Percentiles rank a stretch among this genome's conserved stretches.
These are phyloP conservation scores for Zonitis immaculata DNA, from an alignment of 2,888 invertebrate species.

Conservation along the genomic window DNA sequence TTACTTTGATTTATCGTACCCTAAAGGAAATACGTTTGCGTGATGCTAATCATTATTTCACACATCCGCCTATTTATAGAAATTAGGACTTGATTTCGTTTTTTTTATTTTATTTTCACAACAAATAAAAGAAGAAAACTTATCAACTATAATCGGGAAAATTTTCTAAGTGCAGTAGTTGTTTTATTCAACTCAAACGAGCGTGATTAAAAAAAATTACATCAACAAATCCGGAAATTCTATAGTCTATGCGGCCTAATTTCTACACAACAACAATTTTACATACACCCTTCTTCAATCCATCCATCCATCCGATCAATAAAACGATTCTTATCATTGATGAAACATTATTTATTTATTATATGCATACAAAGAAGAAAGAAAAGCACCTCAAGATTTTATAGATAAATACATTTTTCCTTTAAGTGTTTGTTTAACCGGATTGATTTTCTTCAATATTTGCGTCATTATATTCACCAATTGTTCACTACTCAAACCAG, in stretches of 20 bases:
- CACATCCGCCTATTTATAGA: not conserved
- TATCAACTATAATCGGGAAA: not conserved
- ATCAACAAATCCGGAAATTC: not conserved
- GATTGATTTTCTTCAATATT: conserved; percentile 91
- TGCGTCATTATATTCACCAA: conserved; percentile 92
- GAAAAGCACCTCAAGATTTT: conserved; percentile 52
- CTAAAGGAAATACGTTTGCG: not conserved
- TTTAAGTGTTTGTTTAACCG: conserved; percentile 85
- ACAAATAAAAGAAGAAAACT: not conserved
- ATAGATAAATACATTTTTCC: conserved; percentile 93
- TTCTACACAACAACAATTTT: not conserved
- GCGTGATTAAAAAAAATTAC: not conserved
- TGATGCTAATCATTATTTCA: not conserved
- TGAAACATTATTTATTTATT: not conserved
- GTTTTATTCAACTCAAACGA: not conserved
- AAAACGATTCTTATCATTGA: not conserved
- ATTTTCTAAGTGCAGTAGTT: not conserved
- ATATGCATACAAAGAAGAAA: no score
- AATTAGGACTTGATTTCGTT: not conserved
- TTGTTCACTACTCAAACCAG: conserved; percentile 84
- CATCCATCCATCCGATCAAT: no score
- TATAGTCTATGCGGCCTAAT: not conserved
- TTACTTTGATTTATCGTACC: not conserved
- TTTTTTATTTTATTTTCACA: not conserved
- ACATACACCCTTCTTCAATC: not conserved